Conservation (phyloP, 2,797 vertebrate species). For the Typhlichthys subterraneus region DNA sequence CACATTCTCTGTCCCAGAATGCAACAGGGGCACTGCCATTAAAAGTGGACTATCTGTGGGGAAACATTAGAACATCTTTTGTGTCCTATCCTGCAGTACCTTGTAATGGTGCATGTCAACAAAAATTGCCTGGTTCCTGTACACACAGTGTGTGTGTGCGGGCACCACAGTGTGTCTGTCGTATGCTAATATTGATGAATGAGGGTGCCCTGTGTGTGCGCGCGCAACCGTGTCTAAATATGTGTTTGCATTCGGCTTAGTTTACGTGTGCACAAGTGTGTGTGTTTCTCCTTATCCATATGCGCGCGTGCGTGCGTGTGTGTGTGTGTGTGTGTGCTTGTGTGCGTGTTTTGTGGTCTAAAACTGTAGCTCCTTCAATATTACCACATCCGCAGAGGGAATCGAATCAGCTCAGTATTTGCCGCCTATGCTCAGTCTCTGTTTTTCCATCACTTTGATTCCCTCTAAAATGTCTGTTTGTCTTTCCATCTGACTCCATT, state of each 20-base stretch:
- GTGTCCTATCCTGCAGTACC: conserved; percentile 38
- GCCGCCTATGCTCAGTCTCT: too few species aligned
- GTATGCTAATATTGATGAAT: conserved; percentile 69
- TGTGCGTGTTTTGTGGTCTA: neutral
- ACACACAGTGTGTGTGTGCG: conserved; percentile 27
- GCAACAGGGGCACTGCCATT: conserved; percentile 15
- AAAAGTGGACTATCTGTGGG: conserved; percentile 52
- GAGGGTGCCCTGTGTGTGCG: conserved; percentile 42
- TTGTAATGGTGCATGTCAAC: conserved; percentile 36
- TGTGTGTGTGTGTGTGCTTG: conserved; percentile 27
- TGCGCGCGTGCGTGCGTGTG: neutral
- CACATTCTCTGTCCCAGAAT: conserved; percentile 38
- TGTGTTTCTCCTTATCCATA: neutral
- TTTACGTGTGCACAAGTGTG: neutral
- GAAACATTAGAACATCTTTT: conserved; percentile 28
- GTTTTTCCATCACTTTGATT: too few species aligned
- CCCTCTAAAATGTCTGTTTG: too few species aligned
- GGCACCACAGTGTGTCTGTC: conserved; percentile 7
- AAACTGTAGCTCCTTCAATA: too few species aligned
- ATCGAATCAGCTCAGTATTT: too few species aligned
- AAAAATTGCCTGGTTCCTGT: conserved; percentile 39
- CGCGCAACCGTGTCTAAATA: conserved; percentile 15
- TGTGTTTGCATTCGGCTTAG: neutral
- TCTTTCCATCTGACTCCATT: too few species aligned
- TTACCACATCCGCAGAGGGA: too few species aligned